Percentiles rank a stretch among this genome's conserved stretches.
Evolutionary conservation across 2,113 vertebrate genomes (phyloP).

Genomic region (Nannospalax galili): DNA sequence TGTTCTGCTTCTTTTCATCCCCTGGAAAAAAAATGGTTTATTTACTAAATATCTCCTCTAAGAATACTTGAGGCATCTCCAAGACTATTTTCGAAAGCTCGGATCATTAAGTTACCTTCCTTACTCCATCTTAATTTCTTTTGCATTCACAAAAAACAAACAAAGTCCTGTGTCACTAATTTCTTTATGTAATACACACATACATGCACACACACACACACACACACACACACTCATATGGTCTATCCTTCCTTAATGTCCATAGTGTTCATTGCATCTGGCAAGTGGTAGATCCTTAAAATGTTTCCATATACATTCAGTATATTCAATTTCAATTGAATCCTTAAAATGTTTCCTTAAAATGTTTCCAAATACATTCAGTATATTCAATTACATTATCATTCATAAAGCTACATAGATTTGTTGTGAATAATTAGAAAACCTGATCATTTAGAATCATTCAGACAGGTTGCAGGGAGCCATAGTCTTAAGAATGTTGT

Average conservation of each 20-base stretch:
- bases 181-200: background rate
- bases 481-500: background rate
- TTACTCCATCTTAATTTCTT: background rate
- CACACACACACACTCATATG: no score
- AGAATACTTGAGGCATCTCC: background rate
- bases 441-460: background rate
- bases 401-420: background rate
- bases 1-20: background rate
- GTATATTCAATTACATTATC: background rate
- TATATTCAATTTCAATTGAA: conserved; percentile 5
- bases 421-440: background rate
- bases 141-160: background rate
- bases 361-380: background rate
- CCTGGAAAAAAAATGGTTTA: background rate
- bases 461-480: background rate
- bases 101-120: background rate
- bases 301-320: background rate
- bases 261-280: background rate
- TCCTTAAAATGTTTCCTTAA: conserved; percentile 32
- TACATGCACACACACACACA: no score
- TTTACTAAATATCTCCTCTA: background rate
- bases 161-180: background rate
- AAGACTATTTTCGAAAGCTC: background rate
- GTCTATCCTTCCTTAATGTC: no score
- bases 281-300: background rate